Conservation (phyloP, 2,888 invertebrate species). For the Eudemis profundana region DNA sequence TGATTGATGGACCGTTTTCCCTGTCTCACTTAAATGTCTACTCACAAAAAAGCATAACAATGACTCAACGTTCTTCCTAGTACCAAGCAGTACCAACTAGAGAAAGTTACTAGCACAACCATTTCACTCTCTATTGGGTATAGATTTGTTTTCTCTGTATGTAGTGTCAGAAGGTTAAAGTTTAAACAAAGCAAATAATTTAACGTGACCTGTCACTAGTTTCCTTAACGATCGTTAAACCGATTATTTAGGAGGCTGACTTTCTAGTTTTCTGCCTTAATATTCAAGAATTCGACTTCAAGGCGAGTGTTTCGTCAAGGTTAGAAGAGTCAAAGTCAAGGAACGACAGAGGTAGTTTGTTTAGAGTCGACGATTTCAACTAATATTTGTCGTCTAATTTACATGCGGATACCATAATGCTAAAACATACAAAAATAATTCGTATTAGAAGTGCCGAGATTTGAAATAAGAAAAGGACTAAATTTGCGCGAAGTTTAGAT, state of each 20-base stretch:
- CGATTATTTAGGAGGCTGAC: conserved; percentile 12
- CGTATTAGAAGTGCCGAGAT: neutral
- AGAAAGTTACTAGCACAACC: conserved; percentile 11
- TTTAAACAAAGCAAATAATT: conserved; percentile 16
- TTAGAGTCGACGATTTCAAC: conserved; percentile 8
- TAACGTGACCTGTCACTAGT: neutral
- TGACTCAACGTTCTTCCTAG: neutral
- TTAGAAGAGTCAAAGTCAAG: conserved; percentile 39
- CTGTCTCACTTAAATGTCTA: neutral
- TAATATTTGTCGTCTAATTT: conserved; percentile 30
- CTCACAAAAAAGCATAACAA: neutral
- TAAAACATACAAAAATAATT: conserved; percentile 19
- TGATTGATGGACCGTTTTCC: neutral
- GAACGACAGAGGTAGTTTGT: conserved; percentile 30
- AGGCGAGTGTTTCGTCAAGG: conserved; percentile 30
- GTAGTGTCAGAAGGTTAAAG: conserved; percentile 25
- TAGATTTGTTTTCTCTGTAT: neutral
- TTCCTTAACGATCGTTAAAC: neutral
- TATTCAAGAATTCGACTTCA: conserved; percentile 30
- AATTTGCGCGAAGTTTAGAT: no score
- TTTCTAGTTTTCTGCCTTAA: conserved; percentile 18
- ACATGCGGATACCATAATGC: conserved; percentile 22
- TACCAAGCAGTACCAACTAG: neutral
- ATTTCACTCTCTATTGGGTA: conserved; percentile 7
- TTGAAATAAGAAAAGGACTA: conserved; percentile 13